Percentiles rank a stretch among this genome's conserved stretches.
These are phyloP conservation scores for Creontiades dilutus DNA, from an alignment of 2,888 invertebrate species.

Conservation along the genomic window DNA sequence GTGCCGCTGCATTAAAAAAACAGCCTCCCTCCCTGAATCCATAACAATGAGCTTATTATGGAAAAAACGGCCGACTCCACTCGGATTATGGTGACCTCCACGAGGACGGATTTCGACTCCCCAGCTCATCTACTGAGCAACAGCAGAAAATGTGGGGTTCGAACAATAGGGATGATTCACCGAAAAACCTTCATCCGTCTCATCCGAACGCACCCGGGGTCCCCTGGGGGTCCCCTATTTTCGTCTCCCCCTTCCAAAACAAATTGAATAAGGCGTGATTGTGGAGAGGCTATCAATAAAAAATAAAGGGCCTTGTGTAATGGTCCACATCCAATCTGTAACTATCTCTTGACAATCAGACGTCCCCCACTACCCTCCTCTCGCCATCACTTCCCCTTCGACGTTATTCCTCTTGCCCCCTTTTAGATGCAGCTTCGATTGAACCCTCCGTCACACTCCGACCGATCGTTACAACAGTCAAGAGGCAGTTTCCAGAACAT, in stretches of 20 bases:
- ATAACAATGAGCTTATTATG: constrained; percentile 32
- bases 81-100: constrained; percentile 20
- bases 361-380: neutral
- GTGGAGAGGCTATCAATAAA: constrained; percentile 62
- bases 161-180: constrained; percentile 50
- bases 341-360: constrained; percentile 55
- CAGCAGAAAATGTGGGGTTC: constrained; percentile 17
- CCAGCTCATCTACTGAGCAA: neutral
- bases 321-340: constrained; percentile 61
- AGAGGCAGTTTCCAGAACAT: neutral
- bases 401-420: neutral
- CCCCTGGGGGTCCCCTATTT: neutral
- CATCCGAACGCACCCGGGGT: neutral
- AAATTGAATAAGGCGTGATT: constrained; percentile 64
- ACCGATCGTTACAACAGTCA: neutral
- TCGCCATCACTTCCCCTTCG: too few relatives aligned
- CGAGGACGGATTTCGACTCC: neutral
- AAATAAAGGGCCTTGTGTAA: constrained; percentile 57
- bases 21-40: constrained; percentile 21
- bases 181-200: constrained; percentile 35
- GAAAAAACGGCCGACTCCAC: neutral
- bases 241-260: constrained; percentile 24
- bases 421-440: constrained; percentile 4
- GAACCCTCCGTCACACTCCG: constrained; percentile 42
- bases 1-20: constrained; percentile 19